These are phyloP conservation scores for Willowsia nigromaculata DNA, from an alignment of 2,888 invertebrate species.

Conservation along the genomic window DNA sequence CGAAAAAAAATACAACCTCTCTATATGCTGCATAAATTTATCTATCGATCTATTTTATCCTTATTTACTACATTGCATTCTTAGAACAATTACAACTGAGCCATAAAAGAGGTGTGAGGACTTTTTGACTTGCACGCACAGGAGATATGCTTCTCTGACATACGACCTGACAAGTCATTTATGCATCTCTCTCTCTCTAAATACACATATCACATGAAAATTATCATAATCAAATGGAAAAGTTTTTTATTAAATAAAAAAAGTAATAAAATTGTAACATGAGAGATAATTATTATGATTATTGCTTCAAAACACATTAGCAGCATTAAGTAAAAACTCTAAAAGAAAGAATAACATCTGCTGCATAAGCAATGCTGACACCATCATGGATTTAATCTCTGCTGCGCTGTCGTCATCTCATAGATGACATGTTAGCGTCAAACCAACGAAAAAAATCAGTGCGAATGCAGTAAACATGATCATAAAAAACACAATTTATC, in stretches of 20 bases:
- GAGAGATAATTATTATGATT: slow-evolving; percentile 52
- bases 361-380: background rate
- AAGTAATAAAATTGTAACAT: slow-evolving; percentile 49
- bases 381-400: background rate
- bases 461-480: background rate
- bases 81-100: slow-evolving; percentile 13
- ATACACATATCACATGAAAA: background rate
- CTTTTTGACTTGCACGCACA: slow-evolving; percentile 27
- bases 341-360: slow-evolving; percentile 28
- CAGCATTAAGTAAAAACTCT: slow-evolving; percentile 1
- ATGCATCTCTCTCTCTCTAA: background rate
- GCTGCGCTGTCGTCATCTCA: background rate
- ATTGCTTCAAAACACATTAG: slow-evolving; percentile 44
- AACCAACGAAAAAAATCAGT: background rate
- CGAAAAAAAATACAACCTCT: background rate
- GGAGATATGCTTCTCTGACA: slow-evolving; percentile 32
- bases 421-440: background rate
- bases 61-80: slow-evolving; percentile 15
- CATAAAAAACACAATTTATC: slow-evolving; percentile 1
- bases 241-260: slow-evolving; percentile 21
- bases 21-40: background rate
- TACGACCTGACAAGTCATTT: slow-evolving; percentile 8
- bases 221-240: slow-evolving; percentile 30
- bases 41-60: slow-evolving; percentile 21
- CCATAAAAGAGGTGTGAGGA: slow-evolving; percentile 33